Evolutionary conservation across 1,140 invertebrate genomes (phyloP).

Genomic region (Eupristina koningsbergeri): DNA sequence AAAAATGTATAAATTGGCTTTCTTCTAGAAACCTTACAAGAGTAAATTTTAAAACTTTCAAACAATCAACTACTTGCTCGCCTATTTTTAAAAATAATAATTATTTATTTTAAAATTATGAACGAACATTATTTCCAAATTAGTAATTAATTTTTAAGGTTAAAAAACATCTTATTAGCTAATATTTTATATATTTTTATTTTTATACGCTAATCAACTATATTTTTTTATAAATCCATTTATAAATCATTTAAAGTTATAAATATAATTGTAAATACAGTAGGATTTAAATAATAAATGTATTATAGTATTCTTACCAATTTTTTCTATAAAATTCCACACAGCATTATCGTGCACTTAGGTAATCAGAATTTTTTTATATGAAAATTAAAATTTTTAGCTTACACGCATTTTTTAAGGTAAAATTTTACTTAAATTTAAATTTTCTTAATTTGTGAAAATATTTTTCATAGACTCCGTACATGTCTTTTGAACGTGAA

Average conservation of each 20-base stretch:
- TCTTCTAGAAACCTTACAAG: neutral
- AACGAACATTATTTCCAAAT: neutral
- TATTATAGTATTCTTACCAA: too few species aligned
- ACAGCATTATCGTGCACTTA: constrained; percentile 1
- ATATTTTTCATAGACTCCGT: neutral
- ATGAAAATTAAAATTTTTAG: constrained; percentile 10
- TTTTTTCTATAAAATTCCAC: neutral
- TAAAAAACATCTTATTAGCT: too few species aligned
- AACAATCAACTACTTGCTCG: neutral
- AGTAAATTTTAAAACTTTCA: neutral
- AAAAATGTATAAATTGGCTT: neutral
- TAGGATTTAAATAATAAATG: too few species aligned
- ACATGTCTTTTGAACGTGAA: neutral
- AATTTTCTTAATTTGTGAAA: neutral
- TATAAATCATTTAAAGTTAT: too few species aligned
- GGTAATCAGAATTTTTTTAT: neutral
- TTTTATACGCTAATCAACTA: too few species aligned
- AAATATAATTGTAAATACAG: too few species aligned
- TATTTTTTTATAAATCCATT: too few species aligned
- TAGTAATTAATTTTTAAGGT: too few species aligned
- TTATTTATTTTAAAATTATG: neutral
- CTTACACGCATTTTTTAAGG: neutral
- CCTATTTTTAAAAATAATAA: neutral
- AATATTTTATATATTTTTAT: too few species aligned
- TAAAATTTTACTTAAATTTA: neutral